Conservation (phyloP, 2,797 vertebrate species). For the Botia almorhae region DNA sequence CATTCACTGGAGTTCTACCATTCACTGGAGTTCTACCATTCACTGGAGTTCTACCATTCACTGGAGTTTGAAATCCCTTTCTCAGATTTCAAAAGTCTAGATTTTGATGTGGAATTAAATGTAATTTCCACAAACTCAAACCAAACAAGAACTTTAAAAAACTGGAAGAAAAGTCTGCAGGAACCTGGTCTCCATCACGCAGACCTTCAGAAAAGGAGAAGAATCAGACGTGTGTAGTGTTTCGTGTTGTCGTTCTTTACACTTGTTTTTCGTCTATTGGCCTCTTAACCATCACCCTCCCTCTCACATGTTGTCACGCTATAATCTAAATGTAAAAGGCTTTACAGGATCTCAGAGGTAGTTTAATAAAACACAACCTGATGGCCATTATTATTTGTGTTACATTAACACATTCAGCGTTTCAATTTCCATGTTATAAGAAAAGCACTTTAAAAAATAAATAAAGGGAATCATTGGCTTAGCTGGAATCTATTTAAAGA, state of each 20-base stretch:
- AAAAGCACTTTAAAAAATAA: constrained; percentile 15
- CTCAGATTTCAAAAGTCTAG: constrained; percentile 21
- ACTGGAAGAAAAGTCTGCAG: constrained; percentile 56
- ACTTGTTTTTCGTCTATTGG: constrained; percentile 38
- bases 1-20: too few species aligned
- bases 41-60: too few species aligned
- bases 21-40: too few species aligned
- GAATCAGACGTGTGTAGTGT: constrained; percentile 52
- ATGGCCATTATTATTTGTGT: constrained; percentile 49
- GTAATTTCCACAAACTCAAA: constrained; percentile 48
- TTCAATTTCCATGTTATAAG: constrained; percentile 45
- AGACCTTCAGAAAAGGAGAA: constrained; percentile 24
- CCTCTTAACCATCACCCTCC: constrained; percentile 47
- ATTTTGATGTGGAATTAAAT: background rate
- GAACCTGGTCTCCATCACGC: constrained; percentile 30
- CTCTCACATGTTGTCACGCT: constrained; percentile 47
- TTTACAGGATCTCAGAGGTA: constrained; percentile 48
- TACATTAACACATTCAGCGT: constrained; percentile 38
- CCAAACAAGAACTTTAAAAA: constrained; percentile 23
- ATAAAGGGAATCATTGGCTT: background rate
- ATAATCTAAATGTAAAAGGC: constrained; percentile 42
- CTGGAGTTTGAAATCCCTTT: constrained; percentile 6
- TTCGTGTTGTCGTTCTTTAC: constrained; percentile 49
- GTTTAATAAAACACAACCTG: constrained; percentile 58
- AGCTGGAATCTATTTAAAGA: constrained; percentile 21